These are phyloP conservation scores for Tholera decimalis DNA, from an alignment of 2,888 invertebrate species.

Conservation along the genomic window DNA sequence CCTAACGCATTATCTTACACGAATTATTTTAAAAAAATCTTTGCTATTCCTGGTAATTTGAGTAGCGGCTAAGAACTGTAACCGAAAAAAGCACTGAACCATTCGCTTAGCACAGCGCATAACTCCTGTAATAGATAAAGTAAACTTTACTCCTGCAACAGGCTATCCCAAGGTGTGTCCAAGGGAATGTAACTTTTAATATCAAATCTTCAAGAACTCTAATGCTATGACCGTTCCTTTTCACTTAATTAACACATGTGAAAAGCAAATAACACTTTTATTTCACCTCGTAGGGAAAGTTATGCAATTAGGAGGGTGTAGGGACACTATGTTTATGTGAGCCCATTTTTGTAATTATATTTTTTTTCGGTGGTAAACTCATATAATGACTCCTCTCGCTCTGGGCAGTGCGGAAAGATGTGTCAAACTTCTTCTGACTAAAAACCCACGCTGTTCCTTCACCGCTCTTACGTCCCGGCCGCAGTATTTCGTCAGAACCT, in stretches of 20 bases:
- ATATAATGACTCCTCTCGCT: too few relatives aligned
- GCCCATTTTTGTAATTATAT: too few relatives aligned
- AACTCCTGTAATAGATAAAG: too few relatives aligned
- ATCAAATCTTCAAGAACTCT: neutral
- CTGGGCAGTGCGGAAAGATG: too few relatives aligned
- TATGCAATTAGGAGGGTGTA: neutral
- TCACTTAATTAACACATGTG: neutral
- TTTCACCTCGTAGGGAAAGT: neutral
- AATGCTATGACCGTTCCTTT: constrained; percentile 4
- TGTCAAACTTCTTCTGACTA: too few relatives aligned
- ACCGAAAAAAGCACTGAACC: neutral
- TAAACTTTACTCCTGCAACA: constrained; percentile 52
- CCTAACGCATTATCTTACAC: neutral
- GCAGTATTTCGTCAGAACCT: too few relatives aligned
- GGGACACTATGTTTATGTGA: too few relatives aligned
- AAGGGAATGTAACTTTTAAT: constrained; percentile 6
- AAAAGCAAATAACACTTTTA: neutral
- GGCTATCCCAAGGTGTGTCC: constrained; percentile 14
- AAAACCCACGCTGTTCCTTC: too few relatives aligned
- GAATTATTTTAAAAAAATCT: neutral
- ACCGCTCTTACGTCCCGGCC: too few relatives aligned
- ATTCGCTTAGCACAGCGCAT: constrained; percentile 10
- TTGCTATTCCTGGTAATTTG: neutral
- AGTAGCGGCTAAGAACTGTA: neutral
- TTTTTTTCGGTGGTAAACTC: too few relatives aligned